Evolutionary conservation across 2,888 invertebrate species (phyloP).

Genomic region (Oxytorus armatus): DNA sequence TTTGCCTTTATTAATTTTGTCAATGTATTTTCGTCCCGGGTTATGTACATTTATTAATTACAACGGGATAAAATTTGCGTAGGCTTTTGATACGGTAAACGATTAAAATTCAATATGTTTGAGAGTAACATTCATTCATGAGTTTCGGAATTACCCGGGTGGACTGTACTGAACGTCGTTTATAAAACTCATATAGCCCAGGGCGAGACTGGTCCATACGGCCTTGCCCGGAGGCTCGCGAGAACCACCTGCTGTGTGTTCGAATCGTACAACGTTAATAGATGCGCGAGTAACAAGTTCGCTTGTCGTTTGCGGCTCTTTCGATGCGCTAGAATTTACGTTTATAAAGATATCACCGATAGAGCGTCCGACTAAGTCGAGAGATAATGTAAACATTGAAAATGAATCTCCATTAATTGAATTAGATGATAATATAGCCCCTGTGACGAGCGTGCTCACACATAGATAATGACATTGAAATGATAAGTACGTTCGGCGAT

Average conservation of each 20-base stretch:
- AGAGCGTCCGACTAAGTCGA: too few relatives aligned
- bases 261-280: slow-evolving; percentile 31
- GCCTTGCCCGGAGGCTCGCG: slow-evolving; percentile 81
- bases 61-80: slow-evolving; percentile 62
- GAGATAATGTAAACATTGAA: too few relatives aligned
- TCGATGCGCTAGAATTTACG: slow-evolving; percentile 6
- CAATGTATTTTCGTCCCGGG: too few relatives aligned
- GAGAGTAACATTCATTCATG: slow-evolving; percentile 78
- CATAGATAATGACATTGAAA: too few relatives aligned
- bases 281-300: slow-evolving; percentile 19
- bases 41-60: too few relatives aligned
- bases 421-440: too few relatives aligned
- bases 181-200: slow-evolving; percentile 72
- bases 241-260: slow-evolving; percentile 69
- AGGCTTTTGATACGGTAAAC: slow-evolving; percentile 55
- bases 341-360: too few relatives aligned
- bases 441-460: too few relatives aligned
- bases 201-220: slow-evolving; percentile 80
- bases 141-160: slow-evolving; percentile 71
- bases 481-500: too few relatives aligned
- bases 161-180: slow-evolving; percentile 59
- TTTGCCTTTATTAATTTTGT: too few relatives aligned
- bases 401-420: too few relatives aligned
- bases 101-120: slow-evolving; percentile 38
- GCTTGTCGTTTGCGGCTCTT: slow-evolving; percentile 4